Evolutionary conservation across 2,113 vertebrate genomes (phyloP).

Genomic region (Barnardius zonarius): DNA sequence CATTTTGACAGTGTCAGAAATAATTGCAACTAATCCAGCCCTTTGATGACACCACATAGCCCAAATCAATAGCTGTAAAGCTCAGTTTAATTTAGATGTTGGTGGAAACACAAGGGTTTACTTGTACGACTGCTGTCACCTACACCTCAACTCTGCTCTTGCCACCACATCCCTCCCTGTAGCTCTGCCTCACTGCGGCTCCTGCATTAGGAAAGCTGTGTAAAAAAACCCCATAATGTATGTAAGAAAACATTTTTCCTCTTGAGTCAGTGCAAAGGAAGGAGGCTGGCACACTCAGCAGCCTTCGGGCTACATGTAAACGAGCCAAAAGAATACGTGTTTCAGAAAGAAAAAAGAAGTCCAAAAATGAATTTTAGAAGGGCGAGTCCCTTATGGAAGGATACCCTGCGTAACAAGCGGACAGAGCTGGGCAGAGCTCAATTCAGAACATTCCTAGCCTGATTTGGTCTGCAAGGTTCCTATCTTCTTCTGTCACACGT

Average conservation of each 20-base stretch:
- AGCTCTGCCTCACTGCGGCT: background rate
- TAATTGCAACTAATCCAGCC: background rate
- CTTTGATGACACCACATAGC: accelerated
- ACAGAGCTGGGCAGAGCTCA: conserved; percentile 21
- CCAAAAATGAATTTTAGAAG: conserved; percentile 8
- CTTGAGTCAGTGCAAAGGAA: background rate
- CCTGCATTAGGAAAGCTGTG: background rate
- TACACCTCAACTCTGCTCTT: background rate
- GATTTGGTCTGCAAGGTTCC: conserved; percentile 43
- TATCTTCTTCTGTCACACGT: conserved; percentile 63
- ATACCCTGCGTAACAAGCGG: background rate
- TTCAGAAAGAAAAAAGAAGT: background rate
- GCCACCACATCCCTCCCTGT: background rate
- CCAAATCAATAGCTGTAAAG: background rate
- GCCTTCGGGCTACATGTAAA: background rate
- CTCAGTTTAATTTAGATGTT: background rate
- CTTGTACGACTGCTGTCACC: background rate
- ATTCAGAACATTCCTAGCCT: conserved; percentile 22
- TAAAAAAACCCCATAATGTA: background rate
- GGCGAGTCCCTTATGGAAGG: background rate
- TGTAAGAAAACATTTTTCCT: background rate
- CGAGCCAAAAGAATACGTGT: background rate
- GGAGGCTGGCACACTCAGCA: background rate
- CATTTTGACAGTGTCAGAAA: background rate
- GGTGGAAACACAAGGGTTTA: background rate